Evolutionary conservation across 2,797 vertebrate genomes (phyloP), one percentile per base, ranked within the genome.

Genomic region (Hephaestus fuliginosus): DNA sequence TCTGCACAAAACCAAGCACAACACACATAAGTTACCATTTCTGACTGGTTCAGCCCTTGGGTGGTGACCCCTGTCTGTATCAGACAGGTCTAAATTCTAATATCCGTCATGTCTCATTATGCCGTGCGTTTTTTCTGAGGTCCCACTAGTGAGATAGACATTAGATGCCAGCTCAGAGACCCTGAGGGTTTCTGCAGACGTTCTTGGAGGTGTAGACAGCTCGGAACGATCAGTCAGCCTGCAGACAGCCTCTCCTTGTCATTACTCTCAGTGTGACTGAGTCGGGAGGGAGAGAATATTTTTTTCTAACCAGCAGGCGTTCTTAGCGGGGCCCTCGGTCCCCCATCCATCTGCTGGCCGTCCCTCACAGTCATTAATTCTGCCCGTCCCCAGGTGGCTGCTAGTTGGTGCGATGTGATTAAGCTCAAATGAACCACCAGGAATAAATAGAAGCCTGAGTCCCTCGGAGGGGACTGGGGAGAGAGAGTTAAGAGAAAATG

Each of bases 331-430:
- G 80, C 82, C 80, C 71, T 68, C 7, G 48, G 74, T 82, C 70
- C 62, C 88, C 71, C 82, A 91, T 92, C 87, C 90, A 89, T 93
- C 92, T 89, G 94, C 84, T 78, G 62, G 82, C 86, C 69, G 49
- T 90, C 87, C 74, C 90, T 90, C 88, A 83, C 83, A 89, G 83
- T 82, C 90, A 91, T 93, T 93, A 89, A 94, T 92, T 93, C 81
- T 76, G 70, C 73, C 75, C 66, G 49, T 86, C 80, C 88, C 89
- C 91, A 87, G 88, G 91, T 90, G 90, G 88, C 83, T 87, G 83
- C 87, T 85, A 43, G 86, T 84, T 81, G 88, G 84, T 70, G 80
- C 86, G 60, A 88, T 90, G 91, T 93, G 92, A 94, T 93, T 90
- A 93, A 91, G 88, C 85, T 85, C 81, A 92, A 92, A 93, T 68